phyloP scores from a whole-genome alignment of 1,140 invertebrate species.

The Nasonia vitripennis region DNA sequence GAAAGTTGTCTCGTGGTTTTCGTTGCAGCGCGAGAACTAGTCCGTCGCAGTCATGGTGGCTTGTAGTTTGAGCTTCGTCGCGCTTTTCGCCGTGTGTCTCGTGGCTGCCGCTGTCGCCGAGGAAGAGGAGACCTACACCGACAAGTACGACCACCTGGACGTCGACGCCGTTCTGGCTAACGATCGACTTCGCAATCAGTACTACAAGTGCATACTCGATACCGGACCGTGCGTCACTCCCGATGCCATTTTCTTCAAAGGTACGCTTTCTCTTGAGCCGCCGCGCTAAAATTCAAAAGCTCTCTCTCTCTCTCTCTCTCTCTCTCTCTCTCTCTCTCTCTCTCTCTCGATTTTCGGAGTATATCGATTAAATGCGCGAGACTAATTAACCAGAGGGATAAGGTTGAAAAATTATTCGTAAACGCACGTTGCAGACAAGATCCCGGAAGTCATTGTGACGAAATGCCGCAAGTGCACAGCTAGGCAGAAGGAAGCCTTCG shows the following conservation, averaged over 20 bases:
- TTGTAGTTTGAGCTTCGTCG: background rate
- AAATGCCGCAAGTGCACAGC: slow-evolving; percentile 26
- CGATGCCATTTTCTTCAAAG: slow-evolving; percentile 60
- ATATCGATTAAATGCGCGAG: no score
- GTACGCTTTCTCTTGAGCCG: slow-evolving; percentile 33
- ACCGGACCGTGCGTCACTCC: slow-evolving; percentile 60
- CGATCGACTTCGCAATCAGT: slow-evolving; percentile 54
- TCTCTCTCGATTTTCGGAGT: no score
- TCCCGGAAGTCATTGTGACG: slow-evolving; percentile 6
- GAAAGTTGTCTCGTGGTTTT: background rate
- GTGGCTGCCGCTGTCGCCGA: background rate
- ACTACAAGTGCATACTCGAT: slow-evolving; percentile 67
- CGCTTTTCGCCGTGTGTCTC: background rate
- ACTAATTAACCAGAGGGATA: no score
- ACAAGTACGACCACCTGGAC: slow-evolving; percentile 68
- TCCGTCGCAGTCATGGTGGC: background rate
- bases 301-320: no score
- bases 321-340: no score
- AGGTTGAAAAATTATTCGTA: no score
- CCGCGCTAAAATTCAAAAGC: no score
- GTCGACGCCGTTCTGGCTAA: slow-evolving; percentile 54
- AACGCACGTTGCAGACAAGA: background rate
- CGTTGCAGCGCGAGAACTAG: no score
- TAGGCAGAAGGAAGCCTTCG: slow-evolving; percentile 5
- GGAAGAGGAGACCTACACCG: slow-evolving; percentile 60